Evolutionary conservation across 2,797 vertebrate species (phyloP).

Genomic region (Notolepis coatsorum): DNA sequence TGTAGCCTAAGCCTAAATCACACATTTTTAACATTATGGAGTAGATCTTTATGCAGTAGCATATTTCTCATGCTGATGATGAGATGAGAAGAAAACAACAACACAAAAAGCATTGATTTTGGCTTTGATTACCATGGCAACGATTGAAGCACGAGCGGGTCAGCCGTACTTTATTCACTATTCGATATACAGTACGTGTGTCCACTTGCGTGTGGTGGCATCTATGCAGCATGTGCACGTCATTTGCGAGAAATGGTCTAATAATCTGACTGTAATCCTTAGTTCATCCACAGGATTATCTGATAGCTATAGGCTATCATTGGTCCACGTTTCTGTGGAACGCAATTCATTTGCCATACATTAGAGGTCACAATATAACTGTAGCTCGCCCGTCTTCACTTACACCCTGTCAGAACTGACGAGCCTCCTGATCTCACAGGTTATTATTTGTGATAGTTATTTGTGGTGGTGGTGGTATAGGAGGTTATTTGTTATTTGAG

Average conservation of each 20-base stretch:
- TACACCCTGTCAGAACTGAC: background rate
- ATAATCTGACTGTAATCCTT: slow-evolving; percentile 55
- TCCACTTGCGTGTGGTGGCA: background rate
- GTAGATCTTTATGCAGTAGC: too few relatives aligned
- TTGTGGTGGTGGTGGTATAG: too few relatives aligned
- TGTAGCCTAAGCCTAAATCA: too few relatives aligned
- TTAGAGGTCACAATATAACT: background rate
- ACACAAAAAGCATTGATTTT: too few relatives aligned
- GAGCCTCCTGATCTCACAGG: background rate
- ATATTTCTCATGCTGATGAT: too few relatives aligned
- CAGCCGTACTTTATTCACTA: too few relatives aligned
- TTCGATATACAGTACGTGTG: slow-evolving; percentile 2
- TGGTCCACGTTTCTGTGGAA: slow-evolving; percentile 6
- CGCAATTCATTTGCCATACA: slow-evolving; percentile 4
- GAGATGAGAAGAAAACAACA: too few relatives aligned
- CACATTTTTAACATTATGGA: too few relatives aligned
- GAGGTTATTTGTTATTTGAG: too few relatives aligned
- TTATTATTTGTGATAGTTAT: too few relatives aligned
- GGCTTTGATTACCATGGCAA: too few relatives aligned
- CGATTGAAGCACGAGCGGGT: too few relatives aligned
- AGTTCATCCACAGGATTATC: slow-evolving; percentile 52
- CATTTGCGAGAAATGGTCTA: slow-evolving; percentile 25
- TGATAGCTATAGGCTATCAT: slow-evolving; percentile 20
- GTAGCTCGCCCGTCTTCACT: background rate
- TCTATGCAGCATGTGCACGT: slow-evolving; percentile 7